Conservation (phyloP, 2,888 invertebrate species). For the Chrysodeixis includens region DNA sequence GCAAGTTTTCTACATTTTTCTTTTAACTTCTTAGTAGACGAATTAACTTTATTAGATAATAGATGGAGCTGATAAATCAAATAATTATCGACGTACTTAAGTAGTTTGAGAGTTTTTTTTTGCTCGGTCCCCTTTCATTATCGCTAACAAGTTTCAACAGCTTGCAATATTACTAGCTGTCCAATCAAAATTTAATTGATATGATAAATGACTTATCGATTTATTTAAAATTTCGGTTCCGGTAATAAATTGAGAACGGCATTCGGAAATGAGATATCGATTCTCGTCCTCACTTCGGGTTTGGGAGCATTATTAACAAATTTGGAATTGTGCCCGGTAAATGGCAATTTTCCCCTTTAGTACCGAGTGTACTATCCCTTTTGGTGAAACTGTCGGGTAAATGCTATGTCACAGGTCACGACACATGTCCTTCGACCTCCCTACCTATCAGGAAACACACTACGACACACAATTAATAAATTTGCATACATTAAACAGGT, state of each 20-base stretch:
- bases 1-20: not conserved
- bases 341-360: not conserved
- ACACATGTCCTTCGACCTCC: not conserved
- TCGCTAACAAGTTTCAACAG: slow-evolving; percentile 28
- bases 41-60: not conserved
- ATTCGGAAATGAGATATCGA: slow-evolving; percentile 33
- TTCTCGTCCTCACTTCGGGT: slow-evolving; percentile 15
- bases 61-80: slow-evolving; percentile 32
- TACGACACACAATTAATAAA: too few relatives aligned
- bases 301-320: not conserved
- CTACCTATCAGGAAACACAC: not conserved
- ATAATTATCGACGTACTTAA: slow-evolving; percentile 34
- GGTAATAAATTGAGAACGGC: slow-evolving; percentile 22
- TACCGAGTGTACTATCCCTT: not conserved
- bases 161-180: slow-evolving; percentile 22
- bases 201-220: slow-evolving; percentile 22
- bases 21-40: not conserved
- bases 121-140: slow-evolving; percentile 38
- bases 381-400: not conserved
- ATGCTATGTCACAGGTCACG: not conserved
- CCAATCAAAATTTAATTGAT: slow-evolving; percentile 42
- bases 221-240: slow-evolving; percentile 32
- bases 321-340: not conserved
- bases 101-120: slow-evolving; percentile 30
- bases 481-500: too few relatives aligned